Evolutionary conservation across 2,888 invertebrate genomes (phyloP).

Genomic region (Tetramorium bicarinatum): DNA sequence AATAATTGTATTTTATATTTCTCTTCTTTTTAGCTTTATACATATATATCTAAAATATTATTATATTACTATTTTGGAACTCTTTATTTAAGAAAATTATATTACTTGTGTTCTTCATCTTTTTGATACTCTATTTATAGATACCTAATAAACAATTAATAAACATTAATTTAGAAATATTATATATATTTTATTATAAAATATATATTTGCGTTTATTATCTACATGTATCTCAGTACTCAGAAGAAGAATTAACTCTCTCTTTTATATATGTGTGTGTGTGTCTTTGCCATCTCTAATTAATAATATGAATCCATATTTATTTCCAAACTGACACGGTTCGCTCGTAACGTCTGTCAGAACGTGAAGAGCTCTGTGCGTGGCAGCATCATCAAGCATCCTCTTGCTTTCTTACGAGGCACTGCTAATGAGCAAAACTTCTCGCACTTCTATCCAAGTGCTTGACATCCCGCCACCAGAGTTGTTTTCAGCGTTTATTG

Average conservation of each 20-base stretch:
- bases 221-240: neutral
- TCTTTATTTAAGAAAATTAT: no score
- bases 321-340: slow-evolving; percentile 54
- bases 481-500: slow-evolving; percentile 68
- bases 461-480: slow-evolving; percentile 46
- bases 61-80: no score
- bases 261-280: neutral
- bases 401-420: slow-evolving; percentile 30
- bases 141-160: no score
- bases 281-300: slow-evolving; percentile 49
- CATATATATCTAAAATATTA: no score
- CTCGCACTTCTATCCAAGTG: slow-evolving; percentile 55
- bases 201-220: neutral
- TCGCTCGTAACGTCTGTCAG: slow-evolving; percentile 12
- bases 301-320: slow-evolving; percentile 64
- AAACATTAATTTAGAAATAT: no score
- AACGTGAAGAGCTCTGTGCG: slow-evolving; percentile 21
- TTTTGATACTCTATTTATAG: no score
- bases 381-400: slow-evolving; percentile 21
- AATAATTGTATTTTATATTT: slow-evolving; percentile 10
- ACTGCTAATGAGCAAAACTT: slow-evolving; percentile 70
- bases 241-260: neutral
- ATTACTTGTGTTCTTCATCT: no score
- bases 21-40: neutral
- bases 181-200: neutral